These are phyloP conservation scores for Monodelphis domestica DNA, from an alignment of 2,797 vertebrate genomes.

Conservation along the genomic window DNA sequence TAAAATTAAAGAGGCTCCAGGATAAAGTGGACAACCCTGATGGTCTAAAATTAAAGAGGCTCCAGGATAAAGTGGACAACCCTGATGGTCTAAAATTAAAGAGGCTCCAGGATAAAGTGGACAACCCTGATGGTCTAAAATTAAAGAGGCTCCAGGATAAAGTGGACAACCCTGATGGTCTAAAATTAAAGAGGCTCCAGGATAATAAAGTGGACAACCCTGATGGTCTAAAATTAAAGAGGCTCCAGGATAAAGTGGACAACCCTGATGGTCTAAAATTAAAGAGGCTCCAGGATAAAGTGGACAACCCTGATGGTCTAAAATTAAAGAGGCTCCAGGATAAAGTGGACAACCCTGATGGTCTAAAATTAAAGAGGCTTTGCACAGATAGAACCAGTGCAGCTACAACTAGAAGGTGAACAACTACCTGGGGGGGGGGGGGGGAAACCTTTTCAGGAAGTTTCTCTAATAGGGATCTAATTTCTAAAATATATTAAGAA, in stretches of 20 bases:
- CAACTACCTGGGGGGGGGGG: not conserved
- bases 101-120: not conserved
- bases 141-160: too few relatives aligned
- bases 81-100: not conserved
- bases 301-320: not conserved
- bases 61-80: not conserved
- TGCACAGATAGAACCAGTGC: not conserved
- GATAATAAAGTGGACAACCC: not conserved
- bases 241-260: not conserved
- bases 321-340: too few relatives aligned
- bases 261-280: not conserved
- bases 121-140: not conserved
- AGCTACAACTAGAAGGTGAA: not conserved
- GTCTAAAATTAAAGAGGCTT: not conserved
- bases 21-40: not conserved
- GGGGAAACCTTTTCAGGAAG: not conserved
- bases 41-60: too few relatives aligned
- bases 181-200: too few relatives aligned
- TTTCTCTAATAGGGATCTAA: not conserved
- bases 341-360: not conserved
- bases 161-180: not conserved
- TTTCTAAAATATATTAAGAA: not conserved
- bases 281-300: not conserved
- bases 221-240: not conserved
- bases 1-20: too few relatives aligned